These are phyloP conservation scores for Perdita meconis DNA, from an alignment of 2,888 invertebrate genomes.

Conservation along the genomic window DNA sequence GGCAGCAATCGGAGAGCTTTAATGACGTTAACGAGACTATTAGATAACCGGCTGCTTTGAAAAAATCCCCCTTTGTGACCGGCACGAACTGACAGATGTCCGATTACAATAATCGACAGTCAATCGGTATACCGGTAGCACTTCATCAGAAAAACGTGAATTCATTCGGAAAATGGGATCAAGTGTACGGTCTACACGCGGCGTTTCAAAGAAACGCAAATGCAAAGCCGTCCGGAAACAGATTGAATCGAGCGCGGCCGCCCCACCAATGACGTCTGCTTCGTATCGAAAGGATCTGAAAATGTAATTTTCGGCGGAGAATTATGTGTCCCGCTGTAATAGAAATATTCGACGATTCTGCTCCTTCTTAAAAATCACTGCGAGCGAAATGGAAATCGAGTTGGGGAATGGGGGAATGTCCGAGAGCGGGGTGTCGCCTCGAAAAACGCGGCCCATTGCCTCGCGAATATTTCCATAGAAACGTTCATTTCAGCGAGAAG, in stretches of 20 bases:
- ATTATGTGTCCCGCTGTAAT: too few species aligned
- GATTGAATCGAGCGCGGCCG: not conserved
- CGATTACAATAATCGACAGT: slow-evolving; percentile 15
- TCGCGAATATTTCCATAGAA: too few species aligned
- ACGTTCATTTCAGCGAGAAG: not conserved
- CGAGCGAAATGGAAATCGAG: too few species aligned
- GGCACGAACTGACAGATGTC: slow-evolving; percentile 38
- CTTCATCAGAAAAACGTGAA: not conserved
- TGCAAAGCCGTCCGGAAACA: not conserved
- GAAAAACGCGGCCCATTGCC: too few species aligned
- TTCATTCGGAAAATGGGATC: slow-evolving; percentile 2
- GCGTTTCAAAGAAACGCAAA: slow-evolving; percentile 22
- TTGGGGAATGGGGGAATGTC: too few species aligned
- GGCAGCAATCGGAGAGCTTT: slow-evolving; percentile 65
- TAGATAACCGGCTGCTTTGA: slow-evolving; percentile 47
- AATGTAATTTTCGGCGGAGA: too few species aligned
- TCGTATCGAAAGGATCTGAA: too few species aligned
- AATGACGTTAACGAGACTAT: slow-evolving; percentile 65
- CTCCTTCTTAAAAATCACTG: too few species aligned
- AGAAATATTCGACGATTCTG: too few species aligned
- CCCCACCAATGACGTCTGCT: too few species aligned
- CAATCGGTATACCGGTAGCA: not conserved
- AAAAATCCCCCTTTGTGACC: slow-evolving; percentile 52
- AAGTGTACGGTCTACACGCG: not conserved
- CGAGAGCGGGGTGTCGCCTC: too few species aligned